Evolutionary conservation across 2,797 vertebrate species (phyloP), one percentile per base, ranked within the genome.

Genomic region (Anguilla anguilla): DNA sequence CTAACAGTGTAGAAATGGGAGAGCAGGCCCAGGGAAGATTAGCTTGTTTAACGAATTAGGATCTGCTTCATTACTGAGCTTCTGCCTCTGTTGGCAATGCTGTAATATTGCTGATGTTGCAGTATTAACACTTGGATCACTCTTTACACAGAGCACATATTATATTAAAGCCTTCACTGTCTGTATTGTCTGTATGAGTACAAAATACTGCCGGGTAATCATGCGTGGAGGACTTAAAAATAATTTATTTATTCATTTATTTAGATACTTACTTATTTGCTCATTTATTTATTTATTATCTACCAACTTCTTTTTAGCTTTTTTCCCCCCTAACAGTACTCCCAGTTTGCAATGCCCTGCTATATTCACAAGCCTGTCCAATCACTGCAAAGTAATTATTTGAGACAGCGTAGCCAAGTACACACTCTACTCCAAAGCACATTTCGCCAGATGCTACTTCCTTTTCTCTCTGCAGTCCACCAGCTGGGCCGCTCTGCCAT

Each of bases 1-100:
- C 49, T 86, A 79, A 86, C 49, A 25, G 86, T 81, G 53, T 51
- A 59, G 72, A 81, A 86, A 86, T 59, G 74, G 86, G 85, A 86
- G 53, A 79, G 25, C 35, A 53, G 51, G 53, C 46, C 6, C 85
- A 22, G 5, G 67, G 69, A 86, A 59, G 72, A 86, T 79, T 39
- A 86, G 86, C 13, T 69, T 77, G 46, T 74, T 86, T 51, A 86
- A 79, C 51, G 28, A 31, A 79, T 86, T 86, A 86, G 72, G 55
- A 84, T 10, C 53, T 59, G 53, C 83, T 84, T 84, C 83, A 84
- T 84, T 84, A 55, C 53, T 51, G 43, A 2, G 25, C 17, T 72
- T 86, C 4, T 72, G 22, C 85, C 35, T 43, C 79, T 79, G 28
- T 86, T 77, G 53, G 17, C 86, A 43, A 77, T 11, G 49, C 51